These are phyloP conservation scores for Paramormyrops hopkinsi DNA, from an alignment of 2,797 vertebrate genomes.

Conservation along the genomic window DNA sequence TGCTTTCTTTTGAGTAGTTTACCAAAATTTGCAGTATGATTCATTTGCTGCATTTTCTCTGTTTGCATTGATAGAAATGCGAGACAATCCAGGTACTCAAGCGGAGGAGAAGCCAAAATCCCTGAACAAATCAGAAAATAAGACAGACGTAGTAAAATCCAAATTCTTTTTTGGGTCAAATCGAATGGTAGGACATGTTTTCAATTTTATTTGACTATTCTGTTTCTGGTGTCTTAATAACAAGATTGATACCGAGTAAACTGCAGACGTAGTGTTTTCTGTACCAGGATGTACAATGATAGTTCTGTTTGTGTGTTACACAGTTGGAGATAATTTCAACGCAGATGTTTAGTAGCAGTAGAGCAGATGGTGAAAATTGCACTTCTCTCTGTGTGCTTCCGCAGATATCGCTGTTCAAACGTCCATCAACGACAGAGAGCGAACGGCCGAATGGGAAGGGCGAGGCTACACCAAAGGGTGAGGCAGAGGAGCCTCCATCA, in stretches of 20 bases:
- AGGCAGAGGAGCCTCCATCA: background rate
- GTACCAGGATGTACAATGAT: background rate
- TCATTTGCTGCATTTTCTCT: background rate
- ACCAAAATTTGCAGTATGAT: background rate
- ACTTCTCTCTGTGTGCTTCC: slow-evolving; percentile 27
- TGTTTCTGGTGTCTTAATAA: background rate
- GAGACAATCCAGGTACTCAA: slow-evolving; percentile 9
- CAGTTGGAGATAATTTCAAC: background rate
- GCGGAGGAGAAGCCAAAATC: slow-evolving; percentile 18
- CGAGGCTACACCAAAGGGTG: slow-evolving; percentile 9
- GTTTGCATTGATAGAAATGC: slow-evolving; percentile 25
- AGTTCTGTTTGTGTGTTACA: background rate
- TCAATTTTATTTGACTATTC: background rate
- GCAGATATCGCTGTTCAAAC: slow-evolving; percentile 79
- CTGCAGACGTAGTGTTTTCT: background rate
- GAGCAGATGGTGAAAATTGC: background rate
- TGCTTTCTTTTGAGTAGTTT: background rate
- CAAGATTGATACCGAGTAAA: background rate
- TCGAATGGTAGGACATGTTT: slow-evolving; percentile 49
- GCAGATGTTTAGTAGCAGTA: background rate
- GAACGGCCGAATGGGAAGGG: slow-evolving; percentile 34
- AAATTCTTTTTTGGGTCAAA: slow-evolving; percentile 45
- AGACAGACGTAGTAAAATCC: slow-evolving; percentile 34
- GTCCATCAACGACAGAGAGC: slow-evolving; percentile 52
- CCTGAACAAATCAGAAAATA: slow-evolving; percentile 25